A percentile compares a stretch with the other conserved stretches of the same genome.
Conservation (phyloP, 2,113 vertebrate species). For the Pao palembangensis region DNA sequence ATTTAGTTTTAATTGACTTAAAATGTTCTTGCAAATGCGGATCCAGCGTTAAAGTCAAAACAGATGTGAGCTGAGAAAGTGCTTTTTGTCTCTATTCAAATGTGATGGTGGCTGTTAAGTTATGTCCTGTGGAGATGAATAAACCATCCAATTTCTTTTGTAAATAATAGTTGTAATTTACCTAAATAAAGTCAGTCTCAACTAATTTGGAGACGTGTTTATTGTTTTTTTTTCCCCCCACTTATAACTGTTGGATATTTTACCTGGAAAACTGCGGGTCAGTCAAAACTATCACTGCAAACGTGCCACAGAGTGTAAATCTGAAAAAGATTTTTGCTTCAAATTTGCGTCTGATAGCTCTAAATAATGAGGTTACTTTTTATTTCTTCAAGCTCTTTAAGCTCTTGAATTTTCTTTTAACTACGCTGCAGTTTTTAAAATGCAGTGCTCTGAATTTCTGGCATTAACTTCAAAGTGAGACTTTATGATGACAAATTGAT, state of each 20-base stretch:
- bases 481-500: conserved; percentile 50
- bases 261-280: too few relatives aligned
- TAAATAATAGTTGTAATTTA: conserved; percentile 29
- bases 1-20: too few relatives aligned
- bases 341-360: background rate
- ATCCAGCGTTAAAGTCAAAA: too few relatives aligned
- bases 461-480: conserved; percentile 37
- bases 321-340: too few relatives aligned
- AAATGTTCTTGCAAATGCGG: too few relatives aligned
- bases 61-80: too few relatives aligned
- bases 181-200: conserved; percentile 44
- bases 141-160: conserved; percentile 21
- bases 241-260: background rate
- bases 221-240: background rate
- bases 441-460: conserved; percentile 69
- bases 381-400: background rate
- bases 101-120: conserved; percentile 5
- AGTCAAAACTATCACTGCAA: too few relatives aligned
- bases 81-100: too few relatives aligned
- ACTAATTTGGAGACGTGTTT: conserved; percentile 4
- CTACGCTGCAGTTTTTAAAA: too few relatives aligned
- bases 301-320: too few relatives aligned
- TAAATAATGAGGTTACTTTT: too few relatives aligned
- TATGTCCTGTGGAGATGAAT: conserved; percentile 24
- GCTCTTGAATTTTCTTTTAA: conserved; percentile 23